Percentiles rank a stretch among this genome's conserved stretches.
Evolutionary conservation across 2,888 invertebrate species (phyloP).

Genomic region (Ceratothoa steindachneri): DNA sequence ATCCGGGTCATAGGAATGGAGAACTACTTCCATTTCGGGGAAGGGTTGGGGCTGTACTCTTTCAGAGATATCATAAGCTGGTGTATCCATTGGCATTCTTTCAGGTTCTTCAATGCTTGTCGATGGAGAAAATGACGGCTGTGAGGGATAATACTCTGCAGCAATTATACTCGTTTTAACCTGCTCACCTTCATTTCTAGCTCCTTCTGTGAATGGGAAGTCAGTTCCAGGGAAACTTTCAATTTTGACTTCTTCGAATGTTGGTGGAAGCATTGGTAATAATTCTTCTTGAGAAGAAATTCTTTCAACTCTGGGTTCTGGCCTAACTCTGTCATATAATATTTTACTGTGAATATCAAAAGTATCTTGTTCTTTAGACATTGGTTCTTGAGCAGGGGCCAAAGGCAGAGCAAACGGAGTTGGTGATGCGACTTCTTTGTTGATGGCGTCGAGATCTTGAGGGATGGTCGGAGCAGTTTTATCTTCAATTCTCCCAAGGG

Average conservation of each 20-base stretch:
- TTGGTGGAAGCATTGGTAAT: neutral
- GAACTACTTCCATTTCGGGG: too few species aligned
- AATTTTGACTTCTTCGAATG: neutral
- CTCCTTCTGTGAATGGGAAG: neutral
- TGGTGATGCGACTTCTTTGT: too few species aligned
- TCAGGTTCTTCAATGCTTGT: constrained; percentile 3
- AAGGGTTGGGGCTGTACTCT: too few species aligned
- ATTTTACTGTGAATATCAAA: neutral
- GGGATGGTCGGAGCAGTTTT: too few species aligned
- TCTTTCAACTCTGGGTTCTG: neutral
- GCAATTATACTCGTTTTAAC: neutral
- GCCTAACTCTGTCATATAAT: neutral
- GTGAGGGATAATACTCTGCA: neutral
- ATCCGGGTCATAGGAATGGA: too few species aligned
- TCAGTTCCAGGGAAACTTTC: neutral
- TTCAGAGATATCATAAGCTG: neutral
- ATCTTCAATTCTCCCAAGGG: too few species aligned
- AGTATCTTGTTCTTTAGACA: neutral
- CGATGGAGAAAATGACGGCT: neutral
- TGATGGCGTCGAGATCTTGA: too few species aligned
- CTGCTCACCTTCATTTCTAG: neutral
- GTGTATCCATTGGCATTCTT: neutral
- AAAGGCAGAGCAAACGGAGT: neutral
- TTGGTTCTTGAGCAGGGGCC: neutral
- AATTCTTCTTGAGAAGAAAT: neutral